Evolutionary conservation across 2,797 vertebrate species (phyloP).

Genomic region (Caiman crocodilus): DNA sequence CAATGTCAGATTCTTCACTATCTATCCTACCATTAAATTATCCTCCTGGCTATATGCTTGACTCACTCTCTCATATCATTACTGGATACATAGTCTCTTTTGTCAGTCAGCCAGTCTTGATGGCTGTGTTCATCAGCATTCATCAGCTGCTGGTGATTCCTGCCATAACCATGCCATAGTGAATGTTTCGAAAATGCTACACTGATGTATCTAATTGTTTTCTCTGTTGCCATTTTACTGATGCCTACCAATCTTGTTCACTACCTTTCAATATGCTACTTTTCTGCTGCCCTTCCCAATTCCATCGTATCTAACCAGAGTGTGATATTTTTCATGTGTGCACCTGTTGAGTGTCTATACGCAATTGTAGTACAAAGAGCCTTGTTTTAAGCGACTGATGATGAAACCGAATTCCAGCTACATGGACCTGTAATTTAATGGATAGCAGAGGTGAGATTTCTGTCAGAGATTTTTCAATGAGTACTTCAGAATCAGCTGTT

Average conservation of each 20-base stretch:
- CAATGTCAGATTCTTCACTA: not conserved
- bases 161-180: rapidly evolving
- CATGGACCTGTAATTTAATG: not conserved
- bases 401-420: not conserved
- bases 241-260: not conserved
- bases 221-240: not conserved
- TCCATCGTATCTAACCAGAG: not conserved
- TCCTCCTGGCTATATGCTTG: not conserved
- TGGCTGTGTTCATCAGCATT: not conserved
- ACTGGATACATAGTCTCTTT: not conserved
- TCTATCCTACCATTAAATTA: not conserved
- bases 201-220: not conserved
- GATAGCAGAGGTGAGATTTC: conserved; percentile 16
- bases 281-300: not conserved
- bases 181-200: rapidly evolving
- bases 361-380: not conserved
- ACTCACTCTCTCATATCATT: not conserved
- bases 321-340: conserved; percentile 4
- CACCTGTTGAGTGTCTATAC: not conserved
- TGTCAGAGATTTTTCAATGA: conserved; percentile 32
- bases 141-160: not conserved
- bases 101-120: not conserved
- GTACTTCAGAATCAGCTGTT: not conserved
- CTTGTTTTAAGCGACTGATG: conserved; percentile 10
- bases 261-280: not conserved